Conservation (phyloP, 2,888 invertebrate species). For the Ophion slaviceki region DNA sequence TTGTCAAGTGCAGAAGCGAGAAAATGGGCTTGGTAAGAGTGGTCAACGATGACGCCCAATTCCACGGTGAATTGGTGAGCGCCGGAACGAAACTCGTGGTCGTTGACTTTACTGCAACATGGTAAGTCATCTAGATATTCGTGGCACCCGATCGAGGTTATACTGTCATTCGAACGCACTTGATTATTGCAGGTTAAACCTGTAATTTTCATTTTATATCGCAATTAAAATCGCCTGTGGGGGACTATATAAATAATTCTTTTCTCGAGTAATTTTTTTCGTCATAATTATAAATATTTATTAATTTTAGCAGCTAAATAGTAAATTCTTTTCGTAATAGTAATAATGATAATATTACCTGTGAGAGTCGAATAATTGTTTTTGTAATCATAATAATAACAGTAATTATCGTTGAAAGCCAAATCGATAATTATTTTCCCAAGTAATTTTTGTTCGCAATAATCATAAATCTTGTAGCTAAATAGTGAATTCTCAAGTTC, state of each 20-base stretch:
- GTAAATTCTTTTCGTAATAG: background rate
- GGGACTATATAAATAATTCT: background rate
- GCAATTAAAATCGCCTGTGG: background rate
- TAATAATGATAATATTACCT: too few species aligned
- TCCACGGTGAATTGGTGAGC: constrained; percentile 92
- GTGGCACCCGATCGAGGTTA: constrained; percentile 71
- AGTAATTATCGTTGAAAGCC: background rate
- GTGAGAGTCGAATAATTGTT: too few species aligned
- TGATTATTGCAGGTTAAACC: constrained; percentile 6
- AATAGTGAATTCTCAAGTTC: too few species aligned
- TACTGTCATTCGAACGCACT: constrained; percentile 52
- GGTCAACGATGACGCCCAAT: constrained; percentile 91
- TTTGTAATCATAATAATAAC: background rate
- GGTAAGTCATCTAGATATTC: constrained; percentile 87
- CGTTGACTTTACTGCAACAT: constrained; percentile 97
- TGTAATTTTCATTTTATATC: background rate
- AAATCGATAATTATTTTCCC: background rate
- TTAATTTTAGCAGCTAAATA: too few species aligned
- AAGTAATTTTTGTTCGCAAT: background rate
- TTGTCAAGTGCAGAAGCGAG: constrained; percentile 36
- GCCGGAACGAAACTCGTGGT: constrained; percentile 96
- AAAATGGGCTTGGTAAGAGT: constrained; percentile 87
- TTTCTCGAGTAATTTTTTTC: background rate
- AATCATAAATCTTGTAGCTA: too few species aligned
- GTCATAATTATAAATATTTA: background rate